Evolutionary conservation across 35 echinoderm and acorn worm species (phyloP), one percentile per base, ranked within the genome.

Genomic region (Apostichopus parvimensis): DNA sequence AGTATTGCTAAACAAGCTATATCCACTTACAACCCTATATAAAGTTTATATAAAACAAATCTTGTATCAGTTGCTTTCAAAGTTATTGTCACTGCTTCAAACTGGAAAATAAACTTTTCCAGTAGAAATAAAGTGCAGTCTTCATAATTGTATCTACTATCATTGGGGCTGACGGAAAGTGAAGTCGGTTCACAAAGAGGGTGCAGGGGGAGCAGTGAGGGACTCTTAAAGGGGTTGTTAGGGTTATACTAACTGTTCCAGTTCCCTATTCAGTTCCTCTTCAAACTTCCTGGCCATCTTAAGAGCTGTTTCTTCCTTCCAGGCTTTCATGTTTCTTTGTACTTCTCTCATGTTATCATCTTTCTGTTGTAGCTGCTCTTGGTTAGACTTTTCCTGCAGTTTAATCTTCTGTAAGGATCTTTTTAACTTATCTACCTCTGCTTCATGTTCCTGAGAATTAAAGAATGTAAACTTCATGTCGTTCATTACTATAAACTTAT

Each of bases 261-360:
- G 77, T 87, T 96, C 93, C 76, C 92, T 94, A 58, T 94, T 94
- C 65, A 99, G 93, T 90, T 99, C 97, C 65, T 96, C 95, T 73
- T 99, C 97, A 96, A 98, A 99, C 87, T 99, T 99, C 90, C 91
- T 91, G 10, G 97, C 97, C 94, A 99, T 99, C 77, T 99, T 99
- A 57, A 94, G 93, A 4, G 97, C 95, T 7, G 97, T 96, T 82
- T 99, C 97, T 57, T 99, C 97, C 89, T 99, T 99, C 97, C 97
- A 99, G 11, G 56, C 17, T 17, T 83, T 80, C 97, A 99, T 96
- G 28, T 91, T 93, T 54, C 90, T 79, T 80, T 95, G 93, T 15
- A 98, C 88, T 82, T 96, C 93, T 56, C 81, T 87, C 60, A 99
- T 73, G 54, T 96, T 93, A 34, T 91, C 89, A 78, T 99, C 97